Base-by-base conservation (phyloP, 2,888 invertebrate species). In the Pachymerium ferrugineum region DNA sequence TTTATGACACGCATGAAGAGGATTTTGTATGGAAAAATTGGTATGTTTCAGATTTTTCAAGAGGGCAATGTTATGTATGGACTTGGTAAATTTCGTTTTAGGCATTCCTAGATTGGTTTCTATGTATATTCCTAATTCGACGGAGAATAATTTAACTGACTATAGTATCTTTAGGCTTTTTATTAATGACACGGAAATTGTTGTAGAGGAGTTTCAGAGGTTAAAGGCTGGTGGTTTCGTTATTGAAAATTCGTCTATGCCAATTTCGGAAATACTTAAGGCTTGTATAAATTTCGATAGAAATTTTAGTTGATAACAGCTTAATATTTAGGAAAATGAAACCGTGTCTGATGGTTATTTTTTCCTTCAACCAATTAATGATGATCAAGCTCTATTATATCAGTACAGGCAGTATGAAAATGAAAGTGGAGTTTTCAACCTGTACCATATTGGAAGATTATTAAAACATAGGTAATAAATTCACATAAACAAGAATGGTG, bases 11-110 rank as follows among this genome's bases (percentile, higher is more conserved):
- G 28, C 28, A 62, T 14, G 8, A 28, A 28, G 25, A 62, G 1
- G 4, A 28, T 62, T 12, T 62, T 62, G 10, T 62, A 62, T 28
- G 62, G 62, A 62, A 62, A 62, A 62, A 62, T 62, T 62, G 62
- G 62, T 25, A 25, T 25, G n/a, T n/a, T n/a, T 62, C 22, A n/a
- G 16, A 47, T 16, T 16, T 22, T 1, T 47, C 1, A 5, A 16
- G 8, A 47, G 16, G 16, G 3, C 3, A 1, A 19, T 16, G 8
- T 16, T 10, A 16, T 8, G 14, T 38, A 16, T 16, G 3, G 16
- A 16, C 14, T 38, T 38, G 38, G n/a, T 2, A 16, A 16, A 16
- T 38, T 38, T 38, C 16, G 3, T 38, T 38, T 47, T 47, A 47
- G 47, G 47, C 22, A 16, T 47, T 22, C n/a, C n/a, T 8, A 22